phyloP scores from a whole-genome alignment of 2,888 invertebrate genomes.

The Chrysina gloriosa region DNA sequence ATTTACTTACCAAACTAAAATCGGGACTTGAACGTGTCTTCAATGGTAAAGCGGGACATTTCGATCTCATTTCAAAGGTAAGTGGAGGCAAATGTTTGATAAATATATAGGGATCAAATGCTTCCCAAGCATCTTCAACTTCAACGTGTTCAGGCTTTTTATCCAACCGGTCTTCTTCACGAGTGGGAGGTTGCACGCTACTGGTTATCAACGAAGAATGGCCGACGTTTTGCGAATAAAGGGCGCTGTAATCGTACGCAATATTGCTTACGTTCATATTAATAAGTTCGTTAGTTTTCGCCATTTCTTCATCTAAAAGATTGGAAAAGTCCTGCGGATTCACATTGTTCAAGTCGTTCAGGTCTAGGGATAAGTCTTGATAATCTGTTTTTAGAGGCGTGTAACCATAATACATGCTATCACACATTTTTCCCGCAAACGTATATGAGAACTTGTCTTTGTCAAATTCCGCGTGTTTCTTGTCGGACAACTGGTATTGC shows the following conservation, averaged over 20 bases:
- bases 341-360: slow-evolving; percentile 61
- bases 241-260: slow-evolving; percentile 56
- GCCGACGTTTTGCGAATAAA: slow-evolving; percentile 47
- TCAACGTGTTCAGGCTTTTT: slow-evolving; percentile 62
- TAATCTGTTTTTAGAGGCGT: slow-evolving; percentile 60
- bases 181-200: slow-evolving; percentile 50
- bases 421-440: slow-evolving; percentile 61
- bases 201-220: slow-evolving; percentile 57
- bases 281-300: slow-evolving; percentile 60
- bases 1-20: slow-evolving; percentile 87
- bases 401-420: slow-evolving; percentile 63
- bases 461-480: slow-evolving; percentile 56
- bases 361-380: slow-evolving; percentile 61
- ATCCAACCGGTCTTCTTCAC: slow-evolving; percentile 59
- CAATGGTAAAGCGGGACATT: slow-evolving; percentile 86
- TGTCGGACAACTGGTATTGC: slow-evolving; percentile 57
- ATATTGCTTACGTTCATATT: slow-evolving; percentile 54
- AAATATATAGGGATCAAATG: slow-evolving; percentile 90
- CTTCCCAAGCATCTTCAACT: slow-evolving; percentile 75
- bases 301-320: slow-evolving; percentile 67
- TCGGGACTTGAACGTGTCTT: slow-evolving; percentile 94
- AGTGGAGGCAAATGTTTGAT: slow-evolving; percentile 91
- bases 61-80: slow-evolving; percentile 79
- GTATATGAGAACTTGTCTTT: slow-evolving; percentile 55
- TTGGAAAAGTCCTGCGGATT: slow-evolving; percentile 67